Base-by-base conservation (phyloP, 2,888 invertebrate genomes). In the Nysson spinosus region DNA sequence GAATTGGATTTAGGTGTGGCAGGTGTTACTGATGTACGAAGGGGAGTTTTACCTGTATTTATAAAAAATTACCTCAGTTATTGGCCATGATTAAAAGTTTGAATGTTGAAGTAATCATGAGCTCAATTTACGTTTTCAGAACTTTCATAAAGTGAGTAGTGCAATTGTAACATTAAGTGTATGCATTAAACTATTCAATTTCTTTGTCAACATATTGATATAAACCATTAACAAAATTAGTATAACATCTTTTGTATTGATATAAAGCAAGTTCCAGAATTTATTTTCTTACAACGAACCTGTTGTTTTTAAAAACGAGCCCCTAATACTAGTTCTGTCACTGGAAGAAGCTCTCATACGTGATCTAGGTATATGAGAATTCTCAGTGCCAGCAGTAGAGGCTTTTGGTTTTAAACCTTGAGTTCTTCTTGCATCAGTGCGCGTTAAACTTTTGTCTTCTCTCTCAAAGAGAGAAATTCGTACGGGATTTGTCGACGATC, bases 301-400 rank as follows among this genome's bases (percentile, higher is more conserved):
- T 49, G 78, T 62, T 4, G 57, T 11, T 57, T 80, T 80, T 28
- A 83, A 44, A 40, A 55, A 68, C 0, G 82, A 78, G 24, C 67
- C 76, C 37, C 72, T 65, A 44, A 57, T 72, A 19, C 78, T 79
- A 1, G 54, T 61, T 34, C 79, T 77, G 14, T 81, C 80, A 3
- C 61, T 60, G 0, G 83, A 83, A 2, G 72, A 77, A 11, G 78
- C 78, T 39, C 82, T 72, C 11, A 78, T 65, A 44, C 78, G 69
- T 4, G 79, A 75, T 32, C 78, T 78, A 7, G 85, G 85, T 54
- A 85, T 84, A 16, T 77, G 78, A 32, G 83, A 78, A 42, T 24
- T 69, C 4, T 79, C 82, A 5, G 6, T 43, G 1, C 46, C 44
- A 1, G 65, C 51, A 17, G 58, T 39, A 16, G 58, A 47, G n/a